phyloP scores from a whole-genome alignment of 2,113 vertebrate genomes.

The Hypanus sabinus region DNA sequence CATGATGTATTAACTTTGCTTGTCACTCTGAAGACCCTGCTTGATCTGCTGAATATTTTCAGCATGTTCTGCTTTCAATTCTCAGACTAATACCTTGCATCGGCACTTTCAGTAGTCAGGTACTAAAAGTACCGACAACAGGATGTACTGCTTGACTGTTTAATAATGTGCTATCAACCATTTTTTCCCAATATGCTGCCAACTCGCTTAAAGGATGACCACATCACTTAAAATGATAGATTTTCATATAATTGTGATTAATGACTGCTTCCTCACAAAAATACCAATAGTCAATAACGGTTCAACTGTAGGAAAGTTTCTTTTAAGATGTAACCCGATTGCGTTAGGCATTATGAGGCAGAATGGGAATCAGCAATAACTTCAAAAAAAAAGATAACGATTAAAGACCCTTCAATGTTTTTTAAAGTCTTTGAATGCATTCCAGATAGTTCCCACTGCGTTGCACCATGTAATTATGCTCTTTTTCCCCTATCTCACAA shows the following conservation, averaged over 20 bases:
- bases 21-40: too few relatives aligned
- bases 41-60: too few relatives aligned
- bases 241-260: conserved; percentile 19
- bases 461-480: not conserved
- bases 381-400: conserved; percentile 3
- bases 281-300: not conserved
- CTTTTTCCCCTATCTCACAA: not conserved
- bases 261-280: not conserved
- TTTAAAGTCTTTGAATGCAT: conserved; percentile 8
- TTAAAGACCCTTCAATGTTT: conserved; percentile 9
- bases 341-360: not conserved
- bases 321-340: conserved; percentile 25
- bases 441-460: not conserved
- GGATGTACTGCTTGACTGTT: conserved; percentile 15
- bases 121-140: conserved; percentile 19
- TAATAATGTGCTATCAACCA: conserved; percentile 19
- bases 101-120: not conserved
- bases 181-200: conserved; percentile 24
- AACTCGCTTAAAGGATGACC: not conserved
- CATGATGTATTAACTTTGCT: too few relatives aligned
- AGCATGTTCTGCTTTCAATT: not conserved
- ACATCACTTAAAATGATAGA: conserved; percentile 2
- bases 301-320: not conserved
- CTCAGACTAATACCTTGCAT: not conserved
- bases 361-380: conserved; percentile 7